Evolutionary conservation across 2,797 vertebrate species (phyloP).

Genomic region (Triplophysa bombifrons): DNA sequence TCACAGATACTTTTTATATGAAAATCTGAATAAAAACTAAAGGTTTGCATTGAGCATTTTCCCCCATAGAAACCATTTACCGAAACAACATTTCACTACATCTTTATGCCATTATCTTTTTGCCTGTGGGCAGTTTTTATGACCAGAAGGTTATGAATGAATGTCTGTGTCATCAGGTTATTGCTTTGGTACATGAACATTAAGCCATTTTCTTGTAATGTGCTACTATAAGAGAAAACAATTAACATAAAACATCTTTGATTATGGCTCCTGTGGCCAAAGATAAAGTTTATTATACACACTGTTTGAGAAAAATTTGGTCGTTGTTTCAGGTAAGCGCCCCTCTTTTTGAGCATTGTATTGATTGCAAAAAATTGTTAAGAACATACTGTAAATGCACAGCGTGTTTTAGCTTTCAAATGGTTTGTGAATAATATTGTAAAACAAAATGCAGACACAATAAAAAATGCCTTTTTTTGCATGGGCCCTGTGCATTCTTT

Average conservation of each 20-base stretch:
- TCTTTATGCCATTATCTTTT: neutral
- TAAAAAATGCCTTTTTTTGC: too few relatives aligned
- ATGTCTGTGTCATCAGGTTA: neutral
- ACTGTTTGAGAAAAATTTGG: neutral
- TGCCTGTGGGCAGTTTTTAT: conserved; percentile 28
- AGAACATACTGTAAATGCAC: too few relatives aligned
- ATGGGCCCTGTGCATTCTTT: too few relatives aligned
- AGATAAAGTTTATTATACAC: conserved; percentile 9
- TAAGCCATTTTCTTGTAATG: neutral
- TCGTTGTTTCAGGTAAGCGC: neutral
- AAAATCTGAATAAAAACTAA: neutral
- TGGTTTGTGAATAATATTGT: too few relatives aligned
- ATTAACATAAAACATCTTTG: neutral
- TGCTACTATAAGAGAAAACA: neutral
- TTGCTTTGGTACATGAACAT: conserved; percentile 18
- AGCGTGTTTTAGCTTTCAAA: too few relatives aligned
- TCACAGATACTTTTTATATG: neutral
- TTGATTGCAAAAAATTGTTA: too few relatives aligned
- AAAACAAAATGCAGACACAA: too few relatives aligned
- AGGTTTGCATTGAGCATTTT: neutral
- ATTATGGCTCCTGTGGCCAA: neutral
- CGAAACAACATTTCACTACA: neutral
- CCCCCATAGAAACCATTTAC: neutral
- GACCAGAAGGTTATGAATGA: neutral
- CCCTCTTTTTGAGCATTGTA: neutral